These are phyloP conservation scores for Merodon equestris DNA, from an alignment of 2,888 invertebrate genomes.

Conservation along the genomic window DNA sequence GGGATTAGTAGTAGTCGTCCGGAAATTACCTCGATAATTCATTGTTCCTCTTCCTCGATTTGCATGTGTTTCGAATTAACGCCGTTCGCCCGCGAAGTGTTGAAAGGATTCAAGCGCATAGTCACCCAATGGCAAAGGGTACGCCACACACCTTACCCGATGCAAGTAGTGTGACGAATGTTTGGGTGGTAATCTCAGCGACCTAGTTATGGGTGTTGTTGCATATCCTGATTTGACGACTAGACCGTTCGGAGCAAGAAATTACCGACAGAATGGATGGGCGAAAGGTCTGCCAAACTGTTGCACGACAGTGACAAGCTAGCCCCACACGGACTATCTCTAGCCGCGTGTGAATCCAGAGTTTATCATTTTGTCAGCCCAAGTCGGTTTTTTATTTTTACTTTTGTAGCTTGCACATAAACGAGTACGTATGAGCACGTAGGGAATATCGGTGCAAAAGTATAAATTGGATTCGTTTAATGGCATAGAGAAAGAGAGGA, in stretches of 20 bases:
- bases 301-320: slow-evolving; percentile 40
- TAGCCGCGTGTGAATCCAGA: slow-evolving; percentile 14
- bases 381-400: background rate
- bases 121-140: slow-evolving; percentile 23
- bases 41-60: slow-evolving; percentile 45
- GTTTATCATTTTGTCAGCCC: slow-evolving; percentile 40
- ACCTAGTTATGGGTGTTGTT: too few species aligned
- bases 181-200: too few species aligned
- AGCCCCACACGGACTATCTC: background rate
- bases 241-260: too few species aligned
- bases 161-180: too few species aligned
- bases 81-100: slow-evolving; percentile 22
- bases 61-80: slow-evolving; percentile 38
- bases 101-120: too few species aligned
- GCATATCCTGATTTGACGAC: too few species aligned
- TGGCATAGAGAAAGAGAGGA: slow-evolving; percentile 27
- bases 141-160: background rate
- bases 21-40: slow-evolving; percentile 50
- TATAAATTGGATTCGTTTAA: slow-evolving; percentile 58
- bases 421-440: background rate
- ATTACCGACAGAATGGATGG: too few species aligned
- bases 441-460: slow-evolving; percentile 25
- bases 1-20: slow-evolving; percentile 1
- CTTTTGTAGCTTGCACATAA: background rate
- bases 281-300: slow-evolving; percentile 23